Evolutionary conservation across 2,113 vertebrate genomes (phyloP), one percentile per base, ranked within the genome.

Genomic region (Ammodytes marinus): DNA sequence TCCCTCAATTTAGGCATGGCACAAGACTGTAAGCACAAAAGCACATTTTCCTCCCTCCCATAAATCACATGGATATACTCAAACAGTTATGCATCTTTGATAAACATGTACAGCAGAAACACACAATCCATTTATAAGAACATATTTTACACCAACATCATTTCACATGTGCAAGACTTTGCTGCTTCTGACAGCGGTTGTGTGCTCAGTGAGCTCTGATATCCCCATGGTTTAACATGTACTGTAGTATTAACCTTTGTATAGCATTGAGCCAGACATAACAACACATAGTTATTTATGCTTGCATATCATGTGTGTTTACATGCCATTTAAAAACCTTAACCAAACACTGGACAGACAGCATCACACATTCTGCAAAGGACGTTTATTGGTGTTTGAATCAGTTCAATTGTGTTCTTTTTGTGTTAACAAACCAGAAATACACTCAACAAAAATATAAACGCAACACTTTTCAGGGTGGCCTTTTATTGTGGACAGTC

Each of bases 11-110:
- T 58, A 43, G 61, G 15, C 69, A 27, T 9, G 14, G 46, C 54
- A 63, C 14, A 55, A 65, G 50, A 70, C 65, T 12, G 65, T 74
- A 53, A 19, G 55, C 74, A 76, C 64, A 76, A 69, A 42, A 15
- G 55, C 69, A 50, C 71, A 76, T 86, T 80, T 86, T 82, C 72
- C 68, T 61, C 12, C 19, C 27, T 46, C 68, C 86, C 84, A 87
- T 86, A 73, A 65, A 83, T 91, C 89, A 91, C 35, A 79, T 19
- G 1, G 69, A 64, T 42, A 84, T n/a, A 14, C 39, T 71, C 60
- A 52, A 13, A 45, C 65, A 59, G 74, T 47, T 27, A 57, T 66
- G 59, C 8, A 0, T 54, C 65, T 74, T 79, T 74, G 52, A 75
- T 64, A 74, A 58, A 64, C 71, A 58, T 10, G 43, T 43, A 27